Evolutionary conservation across 2,888 invertebrate species (phyloP), one percentile per base, ranked within the genome.

Genomic region (Tipula unca): DNA sequence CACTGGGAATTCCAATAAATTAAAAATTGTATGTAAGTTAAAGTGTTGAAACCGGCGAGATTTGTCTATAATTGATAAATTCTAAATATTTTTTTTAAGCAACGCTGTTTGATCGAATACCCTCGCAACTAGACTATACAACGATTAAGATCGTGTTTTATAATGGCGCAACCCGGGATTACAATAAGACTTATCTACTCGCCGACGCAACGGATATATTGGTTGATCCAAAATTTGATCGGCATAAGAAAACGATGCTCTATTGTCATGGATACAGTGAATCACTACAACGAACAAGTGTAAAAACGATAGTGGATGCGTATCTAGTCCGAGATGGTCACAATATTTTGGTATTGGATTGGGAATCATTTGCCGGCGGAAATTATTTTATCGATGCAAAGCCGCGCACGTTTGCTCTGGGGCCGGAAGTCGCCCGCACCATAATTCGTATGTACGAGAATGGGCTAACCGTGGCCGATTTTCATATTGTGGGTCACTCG

Each of bases 181-280:
- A 0, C 3, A 84, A 84, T 8, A 84, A n/a, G 14, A 17, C 17
- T n/a, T 84, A n/a, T 17, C 0, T 8, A 35, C 35, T 84, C 8
- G n/a, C 14, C 17, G 84, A 85, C 1, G 85, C 85, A 1, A 42
- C 13, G 1, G 4, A 13, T 6, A 85, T 85, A 29, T 42, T 85
- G 29, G 17, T n/a, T 8, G 42, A 85, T 85, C 54, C 54, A n/a
- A 85, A 29, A 6, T 85, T 85, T 87, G 91, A 92, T 86, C 91
- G 89, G 86, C 89, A 89, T 48, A 91, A 90, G 85, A 91, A 92
- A n/a, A 93, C 93, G 0, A 92, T 93, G 1, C 87, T 93, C 0
- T 93, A 93, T 89, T 89, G 93, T 36, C 93, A 93, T 88, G 93
- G 93, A 0, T 93, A 93, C 88, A 91, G 93, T 86, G 93, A 93